Conservation (phyloP, 1,140 invertebrate genomes). For the Hetaerina americana region DNA sequence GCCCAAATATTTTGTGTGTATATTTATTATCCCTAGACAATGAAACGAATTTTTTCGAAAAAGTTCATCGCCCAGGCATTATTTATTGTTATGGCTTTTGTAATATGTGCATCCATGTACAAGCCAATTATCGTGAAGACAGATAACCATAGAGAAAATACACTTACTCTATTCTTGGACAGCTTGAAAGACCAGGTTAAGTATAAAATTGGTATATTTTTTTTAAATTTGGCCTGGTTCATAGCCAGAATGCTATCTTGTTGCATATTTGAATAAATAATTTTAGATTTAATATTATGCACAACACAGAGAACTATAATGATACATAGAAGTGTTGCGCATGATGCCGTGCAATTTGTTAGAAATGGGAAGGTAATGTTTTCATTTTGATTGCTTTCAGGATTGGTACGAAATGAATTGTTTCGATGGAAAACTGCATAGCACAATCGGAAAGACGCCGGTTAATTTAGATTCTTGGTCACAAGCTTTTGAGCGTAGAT, state of each 20-base stretch:
- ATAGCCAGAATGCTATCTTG: not conserved
- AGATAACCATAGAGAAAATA: not conserved
- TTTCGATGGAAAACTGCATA: constrained; percentile 2
- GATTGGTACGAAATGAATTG: not conserved
- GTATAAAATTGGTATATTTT: not conserved
- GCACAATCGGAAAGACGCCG: not conserved
- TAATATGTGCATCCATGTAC: not conserved
- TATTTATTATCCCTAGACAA: too few relatives aligned
- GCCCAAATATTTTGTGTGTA: too few relatives aligned
- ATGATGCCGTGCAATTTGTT: too few relatives aligned
- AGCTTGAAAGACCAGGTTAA: not conserved
- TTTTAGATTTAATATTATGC: too few relatives aligned
- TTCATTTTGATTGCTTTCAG: too few relatives aligned
- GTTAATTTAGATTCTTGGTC: constrained; percentile 6
- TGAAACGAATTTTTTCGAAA: not conserved
- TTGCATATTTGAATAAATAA: not conserved
- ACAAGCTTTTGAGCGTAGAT: constrained; percentile 9
- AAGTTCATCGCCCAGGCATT: not conserved
- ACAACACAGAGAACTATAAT: too few relatives aligned
- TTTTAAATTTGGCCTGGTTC: not conserved
- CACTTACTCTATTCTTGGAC: not conserved
- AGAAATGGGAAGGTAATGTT: too few relatives aligned
- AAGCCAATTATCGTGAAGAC: not conserved
- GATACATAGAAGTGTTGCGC: too few relatives aligned
- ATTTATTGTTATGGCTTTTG: not conserved